Conservation (phyloP, 2,797 vertebrate species). For the Arctocebus calabarensis region DNA sequence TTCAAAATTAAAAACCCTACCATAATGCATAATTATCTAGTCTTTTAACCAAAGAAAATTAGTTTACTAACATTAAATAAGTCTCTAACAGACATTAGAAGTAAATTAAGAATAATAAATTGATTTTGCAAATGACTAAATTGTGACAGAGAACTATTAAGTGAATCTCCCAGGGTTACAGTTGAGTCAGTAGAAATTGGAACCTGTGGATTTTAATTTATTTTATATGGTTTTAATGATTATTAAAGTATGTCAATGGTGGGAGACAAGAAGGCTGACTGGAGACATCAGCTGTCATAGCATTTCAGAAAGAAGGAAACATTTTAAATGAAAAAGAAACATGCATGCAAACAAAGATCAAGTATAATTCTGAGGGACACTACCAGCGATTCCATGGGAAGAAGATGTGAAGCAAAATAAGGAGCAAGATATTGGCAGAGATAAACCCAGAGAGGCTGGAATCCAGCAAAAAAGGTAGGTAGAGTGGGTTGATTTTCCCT, state of each 20-base stretch:
- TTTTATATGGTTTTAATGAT: slow-evolving; percentile 65
- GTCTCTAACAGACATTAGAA: slow-evolving; percentile 67
- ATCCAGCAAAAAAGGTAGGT: neutral
- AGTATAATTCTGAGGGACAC: neutral
- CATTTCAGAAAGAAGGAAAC: neutral
- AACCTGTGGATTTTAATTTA: slow-evolving; percentile 77
- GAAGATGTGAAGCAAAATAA: neutral
- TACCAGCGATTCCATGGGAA: neutral
- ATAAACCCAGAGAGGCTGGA: neutral
- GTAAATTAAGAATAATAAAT: slow-evolving; percentile 77
- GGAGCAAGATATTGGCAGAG: neutral
- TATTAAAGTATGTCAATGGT: slow-evolving; percentile 48
- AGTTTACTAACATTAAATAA: slow-evolving; percentile 78
- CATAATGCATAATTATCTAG: slow-evolving; percentile 70
- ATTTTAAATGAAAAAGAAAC: neutral
- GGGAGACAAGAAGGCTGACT: neutral
- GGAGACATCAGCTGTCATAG: neutral
- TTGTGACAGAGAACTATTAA: slow-evolving; percentile 65
- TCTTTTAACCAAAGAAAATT: slow-evolving; percentile 63
- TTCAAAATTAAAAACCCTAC: slow-evolving; percentile 65
- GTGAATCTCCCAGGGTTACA: slow-evolving; percentile 71
- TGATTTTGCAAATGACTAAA: slow-evolving; percentile 67
- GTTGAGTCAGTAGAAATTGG: slow-evolving; percentile 59
- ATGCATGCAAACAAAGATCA: neutral
- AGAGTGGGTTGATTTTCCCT: neutral